Conservation (phyloP, 1,140 invertebrate genomes). For the Coenobita brevimanus region DNA sequence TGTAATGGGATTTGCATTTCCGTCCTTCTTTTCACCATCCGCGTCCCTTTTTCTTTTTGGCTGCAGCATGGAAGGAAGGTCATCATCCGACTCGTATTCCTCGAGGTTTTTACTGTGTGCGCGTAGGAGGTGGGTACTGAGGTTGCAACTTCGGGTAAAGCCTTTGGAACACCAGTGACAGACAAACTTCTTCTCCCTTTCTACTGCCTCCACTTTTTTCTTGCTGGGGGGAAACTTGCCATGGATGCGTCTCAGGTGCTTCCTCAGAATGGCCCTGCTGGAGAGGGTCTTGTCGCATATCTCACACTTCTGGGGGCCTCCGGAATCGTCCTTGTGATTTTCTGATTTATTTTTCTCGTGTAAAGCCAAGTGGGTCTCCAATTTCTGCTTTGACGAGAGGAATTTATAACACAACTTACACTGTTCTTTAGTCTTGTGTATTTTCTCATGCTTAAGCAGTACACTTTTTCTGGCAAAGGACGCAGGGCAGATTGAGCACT, state of each 20-base stretch:
- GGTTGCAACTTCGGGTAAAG: slow-evolving; percentile 53
- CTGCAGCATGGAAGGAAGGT: slow-evolving; percentile 38
- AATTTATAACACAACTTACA: slow-evolving; percentile 66
- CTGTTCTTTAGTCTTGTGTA: slow-evolving; percentile 63
- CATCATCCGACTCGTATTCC: slow-evolving; percentile 58
- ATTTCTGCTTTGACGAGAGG: slow-evolving; percentile 38
- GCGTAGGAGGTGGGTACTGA: slow-evolving; percentile 50
- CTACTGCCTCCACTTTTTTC: slow-evolving; percentile 24
- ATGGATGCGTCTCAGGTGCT: slow-evolving; percentile 52
- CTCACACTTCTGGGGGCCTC: slow-evolving; percentile 39
- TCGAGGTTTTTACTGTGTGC: slow-evolving; percentile 54
- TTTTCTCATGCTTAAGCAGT: slow-evolving; percentile 61
- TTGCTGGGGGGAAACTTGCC: slow-evolving; percentile 45
- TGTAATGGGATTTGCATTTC: neutral
- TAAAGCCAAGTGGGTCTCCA: slow-evolving; percentile 48
- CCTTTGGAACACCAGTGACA: slow-evolving; percentile 57
- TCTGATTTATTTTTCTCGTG: slow-evolving; percentile 40
- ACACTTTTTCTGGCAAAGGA: slow-evolving; percentile 58
- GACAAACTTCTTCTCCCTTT: slow-evolving; percentile 49
- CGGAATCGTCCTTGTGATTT: slow-evolving; percentile 13
- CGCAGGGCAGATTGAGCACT: slow-evolving; percentile 64
- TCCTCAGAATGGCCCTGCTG: slow-evolving; percentile 42
- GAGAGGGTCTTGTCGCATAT: slow-evolving; percentile 46
- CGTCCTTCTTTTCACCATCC: neutral
- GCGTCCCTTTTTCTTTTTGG: neutral